Conservation (phyloP, 2,113 vertebrate genomes). For the Eonycteris spelaea region DNA sequence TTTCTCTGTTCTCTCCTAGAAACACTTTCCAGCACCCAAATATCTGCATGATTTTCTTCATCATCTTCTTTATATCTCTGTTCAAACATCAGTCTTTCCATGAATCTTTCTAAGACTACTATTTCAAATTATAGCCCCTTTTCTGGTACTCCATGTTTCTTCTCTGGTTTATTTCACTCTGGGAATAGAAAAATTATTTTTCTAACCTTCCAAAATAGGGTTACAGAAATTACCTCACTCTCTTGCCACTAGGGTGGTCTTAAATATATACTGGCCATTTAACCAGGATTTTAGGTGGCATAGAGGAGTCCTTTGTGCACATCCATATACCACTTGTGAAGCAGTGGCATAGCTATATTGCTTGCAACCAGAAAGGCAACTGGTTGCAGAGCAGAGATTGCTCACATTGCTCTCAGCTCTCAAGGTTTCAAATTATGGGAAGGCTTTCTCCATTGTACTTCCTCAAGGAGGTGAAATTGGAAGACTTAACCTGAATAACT, state of each 20-base stretch:
- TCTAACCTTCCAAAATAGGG: background rate
- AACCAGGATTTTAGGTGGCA: background rate
- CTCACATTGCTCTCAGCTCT: background rate
- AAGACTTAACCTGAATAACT: constrained; percentile 51
- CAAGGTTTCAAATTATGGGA: constrained; percentile 34
- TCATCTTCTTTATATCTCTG: background rate
- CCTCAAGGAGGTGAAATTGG: constrained; percentile 35
- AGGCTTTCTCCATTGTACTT: background rate
- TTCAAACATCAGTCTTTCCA: background rate
- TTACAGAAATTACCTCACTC: background rate
- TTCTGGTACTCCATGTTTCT: background rate
- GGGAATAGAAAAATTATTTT: background rate
- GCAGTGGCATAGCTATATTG: background rate
- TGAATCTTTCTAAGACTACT: background rate
- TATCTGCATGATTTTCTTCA: background rate
- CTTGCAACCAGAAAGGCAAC: background rate
- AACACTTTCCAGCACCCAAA: background rate
- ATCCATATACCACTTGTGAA: background rate
- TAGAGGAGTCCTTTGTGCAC: background rate
- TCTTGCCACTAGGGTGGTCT: background rate
- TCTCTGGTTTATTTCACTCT: background rate
- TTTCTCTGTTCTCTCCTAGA: background rate
- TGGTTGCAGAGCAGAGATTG: background rate
- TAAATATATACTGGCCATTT: background rate
- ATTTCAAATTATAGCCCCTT: background rate